Base-by-base conservation (phyloP, 2,797 vertebrate species). In the Gouania willdenowi region DNA sequence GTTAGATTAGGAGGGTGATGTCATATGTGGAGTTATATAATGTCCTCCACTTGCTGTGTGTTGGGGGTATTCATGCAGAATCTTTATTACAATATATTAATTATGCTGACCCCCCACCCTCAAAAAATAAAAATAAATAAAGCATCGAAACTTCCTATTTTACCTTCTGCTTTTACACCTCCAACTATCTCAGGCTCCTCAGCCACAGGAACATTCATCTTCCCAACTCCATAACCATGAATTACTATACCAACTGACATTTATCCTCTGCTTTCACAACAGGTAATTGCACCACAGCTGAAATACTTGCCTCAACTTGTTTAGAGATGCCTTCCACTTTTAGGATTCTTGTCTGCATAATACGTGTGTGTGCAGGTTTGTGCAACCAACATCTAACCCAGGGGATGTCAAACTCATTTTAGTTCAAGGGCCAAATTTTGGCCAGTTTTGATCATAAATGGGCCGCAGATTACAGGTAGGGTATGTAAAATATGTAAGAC, bases 251-350 rank as follows among this genome's bases (percentile, higher is more conserved):
- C 41, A 41, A 36, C 20, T n/a, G n/a, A n/a, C n/a, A n/a, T 33
- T 24, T n/a, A 29, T 58, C 27, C 53, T 57, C 47, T 36, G 45
- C 43, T 15, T 21, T 22, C 33, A 35, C 9, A 42, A 54, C 43
- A 23, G 63, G 0, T 13, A 31, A 48, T 66, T 64, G 31, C 32
- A 26, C 27, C 35, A 29, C 31, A 50, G 36, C 40, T 30, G 46
- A 29, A 30, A 7, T 43, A 60, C 67, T 1, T 66, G 78, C 47
- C 55, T 48, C 46, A 5, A 57, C 71, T 39, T 60, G 71, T 28
- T 17, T 7, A 12, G 28, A 44, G 11, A 68, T 47, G 35, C 25
- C 16, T 18, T 43, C 5, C 5, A 4, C 4, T 38, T 19, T 4
- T 26, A 9, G 14, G n/a, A n/a, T n/a, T n/a, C n/a, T n/a, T n/a